Evolutionary conservation across 2,113 vertebrate genomes (phyloP), one percentile per base, ranked within the genome.

Genomic region (Hemiprocne comata): DNA sequence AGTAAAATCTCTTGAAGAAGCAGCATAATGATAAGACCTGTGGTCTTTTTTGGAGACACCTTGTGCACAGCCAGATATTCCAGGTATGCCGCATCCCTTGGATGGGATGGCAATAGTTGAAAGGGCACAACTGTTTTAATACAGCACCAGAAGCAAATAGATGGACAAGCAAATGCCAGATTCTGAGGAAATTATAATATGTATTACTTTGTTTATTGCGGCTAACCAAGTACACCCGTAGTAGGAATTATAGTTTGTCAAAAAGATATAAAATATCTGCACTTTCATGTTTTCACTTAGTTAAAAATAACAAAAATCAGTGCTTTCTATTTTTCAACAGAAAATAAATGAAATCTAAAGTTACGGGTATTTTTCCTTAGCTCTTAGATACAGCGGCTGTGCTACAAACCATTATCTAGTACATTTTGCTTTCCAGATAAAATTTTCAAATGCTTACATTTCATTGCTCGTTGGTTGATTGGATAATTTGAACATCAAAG

Each of bases 401-500:
- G 86, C 94, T 96, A 95, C 95, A 96, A 98, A 97, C 94, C 96
- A 98, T 98, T 98, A 98, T 98, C 98, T 98, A 91, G 84, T 94
- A 94, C 58, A 86, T 94, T 97, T 96, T 96, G 51, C 95, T 98
- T 97, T 97, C 95, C 95, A 97, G 97, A 98, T 97, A 98, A 98
- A 98, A 98, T 94, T 98, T 98, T 94, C 96, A 97, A 98, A 97
- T 98, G 95, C 97, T 98, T 97, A 95, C 93, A 98, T 98, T 98
- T 97, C 93, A 76, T 93, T 97, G 96, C 95, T 96, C 51, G 92
- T 98, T 96, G 97, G 98, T 97, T 98, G 98, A 98, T 98, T 98
- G 98, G 98, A 98, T 98, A 98, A 98, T 98, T 98, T 97, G 96
- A 98, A 99, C 98, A 99, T 99, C 99, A 99, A 99, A 99, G 98